Evolutionary conservation across 2,797 vertebrate genomes (phyloP).

Genomic region (Sardinella longiceps): DNA sequence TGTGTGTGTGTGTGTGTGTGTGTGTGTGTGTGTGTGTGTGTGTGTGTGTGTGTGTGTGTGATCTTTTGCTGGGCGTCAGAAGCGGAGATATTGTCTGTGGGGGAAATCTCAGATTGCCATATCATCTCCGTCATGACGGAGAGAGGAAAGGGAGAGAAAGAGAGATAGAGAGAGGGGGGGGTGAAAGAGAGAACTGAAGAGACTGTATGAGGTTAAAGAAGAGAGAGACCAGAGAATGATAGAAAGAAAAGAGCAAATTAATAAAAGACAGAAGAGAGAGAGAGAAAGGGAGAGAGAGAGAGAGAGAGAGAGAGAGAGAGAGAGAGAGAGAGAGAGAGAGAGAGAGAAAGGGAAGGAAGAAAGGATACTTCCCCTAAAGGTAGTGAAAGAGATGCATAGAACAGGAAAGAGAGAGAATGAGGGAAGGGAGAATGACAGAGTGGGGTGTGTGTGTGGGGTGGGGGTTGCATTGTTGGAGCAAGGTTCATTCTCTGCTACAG

Average conservation of each 20-base stretch:
- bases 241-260: slow-evolving; percentile 26
- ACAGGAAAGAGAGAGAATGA: slow-evolving; percentile 1
- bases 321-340: neutral
- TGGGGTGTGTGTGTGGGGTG: neutral
- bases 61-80: neutral
- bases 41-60: neutral
- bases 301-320: neutral
- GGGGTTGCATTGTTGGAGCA: neutral
- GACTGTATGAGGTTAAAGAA: neutral
- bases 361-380: neutral
- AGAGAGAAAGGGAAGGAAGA: neutral
- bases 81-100: neutral
- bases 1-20: neutral
- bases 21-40: neutral
- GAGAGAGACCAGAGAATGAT: slow-evolving; percentile 7
- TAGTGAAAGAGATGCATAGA: too few species aligned
- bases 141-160: slow-evolving; percentile 22
- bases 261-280: slow-evolving; percentile 24
- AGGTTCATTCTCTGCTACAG: too few species aligned
- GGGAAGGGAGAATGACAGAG: too few species aligned
- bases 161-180: slow-evolving; percentile 25
- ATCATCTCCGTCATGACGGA: neutral
- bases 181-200: neutral
- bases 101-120: neutral
- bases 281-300: slow-evolving; percentile 27